phyloP scores from a whole-genome alignment of 2,797 vertebrate genomes.

The Vespertilio murinus region DNA sequence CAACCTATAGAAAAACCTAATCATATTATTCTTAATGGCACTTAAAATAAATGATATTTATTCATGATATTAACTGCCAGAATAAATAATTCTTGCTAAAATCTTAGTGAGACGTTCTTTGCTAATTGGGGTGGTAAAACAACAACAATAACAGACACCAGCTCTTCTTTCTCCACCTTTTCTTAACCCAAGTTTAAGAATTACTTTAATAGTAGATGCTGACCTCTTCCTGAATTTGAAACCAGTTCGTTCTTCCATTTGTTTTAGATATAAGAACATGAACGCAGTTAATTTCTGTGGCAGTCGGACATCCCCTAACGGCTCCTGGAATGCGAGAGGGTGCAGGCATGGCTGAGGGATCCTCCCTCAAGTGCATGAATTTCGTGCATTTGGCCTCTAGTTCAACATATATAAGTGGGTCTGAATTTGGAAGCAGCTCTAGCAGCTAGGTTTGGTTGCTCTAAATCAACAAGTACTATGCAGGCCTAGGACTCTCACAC shows the following conservation, averaged over 20 bases:
- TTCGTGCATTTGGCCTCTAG: too few species aligned
- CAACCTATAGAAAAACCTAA: neutral
- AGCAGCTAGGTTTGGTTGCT: neutral
- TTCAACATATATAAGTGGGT: neutral
- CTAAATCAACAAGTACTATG: neutral
- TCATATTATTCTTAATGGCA: neutral
- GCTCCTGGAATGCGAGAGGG: too few species aligned
- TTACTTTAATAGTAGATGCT: constrained; percentile 32
- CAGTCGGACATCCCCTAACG: too few species aligned
- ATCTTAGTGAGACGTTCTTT: neutral
- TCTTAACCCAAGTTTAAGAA: constrained; percentile 41
- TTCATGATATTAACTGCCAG: constrained; percentile 37
- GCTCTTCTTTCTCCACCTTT: neutral
- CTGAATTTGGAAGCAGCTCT: neutral
- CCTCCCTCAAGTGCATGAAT: too few species aligned
- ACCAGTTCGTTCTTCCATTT: constrained; percentile 25
- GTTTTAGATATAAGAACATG: constrained; percentile 13
- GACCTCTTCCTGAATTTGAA: neutral
- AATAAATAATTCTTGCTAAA: constrained; percentile 41
- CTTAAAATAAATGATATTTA: constrained; percentile 38
- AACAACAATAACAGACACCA: neutral
- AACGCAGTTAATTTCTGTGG: neutral
- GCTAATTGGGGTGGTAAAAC: neutral
- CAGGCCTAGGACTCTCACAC: neutral
- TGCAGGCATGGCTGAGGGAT: too few species aligned